Base-by-base conservation (phyloP, 1,140 invertebrate species). In the Yoshiicerus persimilis region DNA sequence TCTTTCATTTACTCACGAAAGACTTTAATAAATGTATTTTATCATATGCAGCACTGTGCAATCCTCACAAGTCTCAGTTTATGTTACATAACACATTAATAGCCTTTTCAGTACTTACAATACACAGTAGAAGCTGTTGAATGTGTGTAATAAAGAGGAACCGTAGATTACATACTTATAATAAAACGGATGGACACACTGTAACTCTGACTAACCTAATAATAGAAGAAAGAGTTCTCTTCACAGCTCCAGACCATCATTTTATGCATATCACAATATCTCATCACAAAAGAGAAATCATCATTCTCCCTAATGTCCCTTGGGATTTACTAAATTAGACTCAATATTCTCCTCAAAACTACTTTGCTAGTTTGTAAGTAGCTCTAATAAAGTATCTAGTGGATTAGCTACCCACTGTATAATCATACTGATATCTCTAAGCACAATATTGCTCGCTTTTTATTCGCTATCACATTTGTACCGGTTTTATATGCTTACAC, bases 271-370 rank as follows among this genome's bases (percentile, higher is more conserved):
- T 70, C 64, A 30, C 27, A 25, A 70, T 70, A 70, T 70, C 25
- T 1, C 66, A 70, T 70, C 66, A 70, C 16, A 34, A 10, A 80
- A 32, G 30, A 80, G 75, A 80, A 80, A 80, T 80, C 32, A 80
- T 80, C 32, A 80, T 80, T 80, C 75, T 34, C 75, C 75, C 75
- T 80, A 80, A 80, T 80, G 75, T 80, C 75, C 75, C 75, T 8
- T 80, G 75, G 75, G 75, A 80, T 80, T 34, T 20, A 38, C 30
- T 80, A 80, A 80, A 80, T 80, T 80, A 80, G 75, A 80, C 30
- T 80, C 16, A 80, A 80, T 80, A 80, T 80, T 80, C 16, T 36
- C 25, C 34, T n/a, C 16, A 80, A 80, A 80, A 80, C 75, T 80
- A 80, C 20, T 32, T 16, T 32, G 30, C 30, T 80, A 11, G 34